Base-by-base conservation (phyloP, 2,888 invertebrate species). In the Drosophila nr. fundita region DNA sequence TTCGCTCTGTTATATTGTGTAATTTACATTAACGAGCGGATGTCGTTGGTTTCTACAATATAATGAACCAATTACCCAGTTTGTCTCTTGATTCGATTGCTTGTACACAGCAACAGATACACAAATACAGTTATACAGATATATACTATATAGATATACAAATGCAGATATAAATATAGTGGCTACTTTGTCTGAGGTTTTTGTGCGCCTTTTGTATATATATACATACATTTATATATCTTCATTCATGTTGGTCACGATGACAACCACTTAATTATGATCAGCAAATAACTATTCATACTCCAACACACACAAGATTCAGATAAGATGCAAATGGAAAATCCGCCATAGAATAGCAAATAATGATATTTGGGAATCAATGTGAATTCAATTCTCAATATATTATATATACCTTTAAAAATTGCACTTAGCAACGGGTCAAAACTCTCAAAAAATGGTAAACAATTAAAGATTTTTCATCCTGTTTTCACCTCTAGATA, bases 51-150 rank as follows among this genome's bases (percentile, higher is more conserved):
- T 84, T 84, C 87, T 75, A 84, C 87, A 87, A 84, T 80, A 84
- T 84, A 89, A 84, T 84, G 84, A 84, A 84, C 87, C 84, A 84
- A 84, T 84, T 84, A 87, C 89, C 88, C 88, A 89, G 84, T 89
- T 89, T 89, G 88, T 87, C 86, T 84, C 84, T 84, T 89, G 85
- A 84, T 84, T 89, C 88, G 89, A 84, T 89, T 89, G 87, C 87
- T 79, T 49, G 73, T 64, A 67, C 65, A 80, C 49, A 73, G 34
- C 45, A 45, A 50, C 48, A 63, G 34, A 29, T 55, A 53, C 55
- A 52, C 63, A 64, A 24, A 30, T 49, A 42, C 53, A 75, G 18
- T 40, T 48, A 63, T 45, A 61, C 45, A 54, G n/a, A 40, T 30
- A 49, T 48, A 55, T 24, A 24, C 2, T n/a, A 24, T 45, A 65